Base-by-base conservation (phyloP, 2,797 vertebrate species). In the Anniella stebbinsi region DNA sequence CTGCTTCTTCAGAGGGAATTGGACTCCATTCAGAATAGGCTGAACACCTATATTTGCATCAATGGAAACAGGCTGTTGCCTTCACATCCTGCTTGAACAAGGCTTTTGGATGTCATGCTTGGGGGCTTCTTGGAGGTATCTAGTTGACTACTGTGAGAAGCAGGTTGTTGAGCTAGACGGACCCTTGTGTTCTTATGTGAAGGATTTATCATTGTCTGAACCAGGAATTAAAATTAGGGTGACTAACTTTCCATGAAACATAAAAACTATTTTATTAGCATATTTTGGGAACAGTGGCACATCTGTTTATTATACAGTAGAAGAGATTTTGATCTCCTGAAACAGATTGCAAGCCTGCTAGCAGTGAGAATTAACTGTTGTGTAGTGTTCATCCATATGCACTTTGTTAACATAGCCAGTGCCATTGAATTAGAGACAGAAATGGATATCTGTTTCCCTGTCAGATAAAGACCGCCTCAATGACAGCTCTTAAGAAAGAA, bases 221-320 rank as follows among this genome's bases (percentile, higher is more conserved):
- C 15, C 25, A 41, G 67, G 48, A 54, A 86, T 78, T 83, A 73
- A 54, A 66, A 67, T 66, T 72, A 77, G 33, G 8, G 23, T 72
- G 60, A 86, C 28, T 48, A 2, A 54, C 54, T 67, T 57, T 87
- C 36, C 57, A 45, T 86, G 76, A 81, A 88, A 36, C 89, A 87
- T 84, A n/a, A 83, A n/a, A 73, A 83, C 9, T 7, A 73, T 93
- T 90, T 72, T 69, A 87, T 93, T 94, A 93, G 91, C 85, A 86
- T 94, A 81, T 93, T 91, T 92, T 92, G 90, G 91, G 88, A 86
- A 91, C 87, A 63, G 73, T 9, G 33, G 76, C 85, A 8, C 88
- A 90, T 95, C 93, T 95, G 87, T 88, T 95, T 94, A 48, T 51
- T 90, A 82, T 88, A 48, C 48, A 86, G 83, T 81, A 86, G 70